Base-by-base conservation (phyloP, 2,113 vertebrate genomes). In the Barbus barbus region DNA sequence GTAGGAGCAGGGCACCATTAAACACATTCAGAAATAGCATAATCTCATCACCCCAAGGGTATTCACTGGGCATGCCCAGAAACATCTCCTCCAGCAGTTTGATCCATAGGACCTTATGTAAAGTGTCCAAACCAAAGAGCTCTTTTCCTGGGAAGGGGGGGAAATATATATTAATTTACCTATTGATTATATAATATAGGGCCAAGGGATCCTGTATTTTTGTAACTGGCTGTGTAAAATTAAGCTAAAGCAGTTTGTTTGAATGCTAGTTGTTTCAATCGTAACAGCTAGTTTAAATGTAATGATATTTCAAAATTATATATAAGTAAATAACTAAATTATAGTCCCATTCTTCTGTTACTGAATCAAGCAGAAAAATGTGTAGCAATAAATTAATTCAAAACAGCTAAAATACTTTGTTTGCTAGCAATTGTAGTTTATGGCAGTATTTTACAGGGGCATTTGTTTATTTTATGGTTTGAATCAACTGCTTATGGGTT, bases 41-140 rank as follows among this genome's bases (percentile, higher is more conserved):
- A 92, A 99, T 99, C 92, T 99, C 98, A 28, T 99, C 98, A 0
- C 97, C 98, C 98, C 98, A 99, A 0, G 98, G 98, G 80, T 97
- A 99, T 93, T 99, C 98, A 11, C 98, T 99, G 6, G 98, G 98
- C 98, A 99, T 99, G 77, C 98, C 98, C 83, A 99, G 94, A 82
- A 99, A 99, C 98, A 99, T 99, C 90, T 99, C 97, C 89, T 99
- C 98, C 84, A 99, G 93, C n/a, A 99, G 95, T 88, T 99, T 98
- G 91, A 99, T 98, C 98, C 98, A 99, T 89, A 99, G 89, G 85
- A 98, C 97, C 90, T 99, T 99, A 90, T 99, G 98, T 81, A 99
- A 96, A 7, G 97, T 99, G 87, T 99, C 98, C 3, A 99, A 91
- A 33, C 98, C 98, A 82, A 99, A 99, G 63, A 99, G 94, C 88